phyloP scores from a whole-genome alignment of 2,113 vertebrate species.

The Chamaetylas fuelleborni region DNA sequence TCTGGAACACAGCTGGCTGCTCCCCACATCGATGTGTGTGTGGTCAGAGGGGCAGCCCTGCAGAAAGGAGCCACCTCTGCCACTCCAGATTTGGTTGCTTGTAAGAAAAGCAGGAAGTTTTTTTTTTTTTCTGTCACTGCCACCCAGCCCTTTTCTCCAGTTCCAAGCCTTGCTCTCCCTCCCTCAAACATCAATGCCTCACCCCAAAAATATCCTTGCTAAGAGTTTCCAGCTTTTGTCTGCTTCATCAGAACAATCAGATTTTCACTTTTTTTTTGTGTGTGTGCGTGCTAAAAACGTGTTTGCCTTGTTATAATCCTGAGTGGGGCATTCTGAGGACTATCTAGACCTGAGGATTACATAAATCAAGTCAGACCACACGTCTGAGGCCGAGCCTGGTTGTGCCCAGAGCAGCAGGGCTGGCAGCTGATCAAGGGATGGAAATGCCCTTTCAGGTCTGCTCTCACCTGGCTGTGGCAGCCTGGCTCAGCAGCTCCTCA shows the following conservation, averaged over 20 bases:
- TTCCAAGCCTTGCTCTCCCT: not conserved
- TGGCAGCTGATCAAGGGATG: not conserved
- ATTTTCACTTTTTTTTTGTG: not conserved
- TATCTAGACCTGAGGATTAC: not conserved
- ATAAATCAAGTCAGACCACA: not conserved
- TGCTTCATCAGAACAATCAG: not conserved
- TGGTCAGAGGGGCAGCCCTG: not conserved
- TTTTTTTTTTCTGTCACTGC: not conserved
- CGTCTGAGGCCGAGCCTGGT: not conserved
- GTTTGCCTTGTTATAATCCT: not conserved
- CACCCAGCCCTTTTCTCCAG: not conserved
- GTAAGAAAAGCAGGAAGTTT: not conserved
- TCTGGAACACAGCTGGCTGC: not conserved
- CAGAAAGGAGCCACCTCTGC: not conserved
- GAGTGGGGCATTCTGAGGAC: not conserved
- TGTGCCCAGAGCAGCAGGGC: conserved; percentile 3
- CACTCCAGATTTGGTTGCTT: not conserved
- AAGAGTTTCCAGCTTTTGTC: not conserved
- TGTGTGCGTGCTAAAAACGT: not conserved
- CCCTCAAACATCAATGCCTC: not conserved
- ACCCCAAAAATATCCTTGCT: not conserved
- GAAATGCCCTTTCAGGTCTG: not conserved
- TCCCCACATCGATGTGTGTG: not conserved
- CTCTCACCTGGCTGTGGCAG: not conserved
- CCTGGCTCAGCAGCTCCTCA: not conserved